Percentiles rank a stretch among this genome's conserved stretches.
Evolutionary conservation across 30 jellyfish, hydroid and myxozoan genomes (phyloP).

Genomic region (Aurelia aurita): DNA sequence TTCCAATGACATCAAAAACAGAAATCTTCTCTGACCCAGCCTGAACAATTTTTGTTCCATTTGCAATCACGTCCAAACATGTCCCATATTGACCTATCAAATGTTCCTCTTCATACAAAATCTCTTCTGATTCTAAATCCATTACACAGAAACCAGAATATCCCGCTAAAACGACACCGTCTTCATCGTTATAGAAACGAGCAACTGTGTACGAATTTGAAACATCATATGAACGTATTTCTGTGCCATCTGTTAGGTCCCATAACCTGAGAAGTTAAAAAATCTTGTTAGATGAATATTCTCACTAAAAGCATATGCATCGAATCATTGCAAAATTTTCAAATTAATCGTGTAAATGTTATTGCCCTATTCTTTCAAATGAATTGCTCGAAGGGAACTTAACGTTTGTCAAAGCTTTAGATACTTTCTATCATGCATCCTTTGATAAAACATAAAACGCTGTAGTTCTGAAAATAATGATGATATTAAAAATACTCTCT

Average conservation of each 20-base stretch:
- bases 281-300: no score
- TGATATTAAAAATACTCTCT: no score
- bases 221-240: slow-evolving; percentile 54
- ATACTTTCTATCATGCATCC: no score
- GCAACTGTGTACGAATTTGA: slow-evolving; percentile 12
- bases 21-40: slow-evolving; percentile 60
- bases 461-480: no score
- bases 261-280: slow-evolving; percentile 59
- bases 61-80: slow-evolving; percentile 45
- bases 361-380: no score
- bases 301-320: no score
- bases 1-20: slow-evolving; percentile 58
- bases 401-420: no score
- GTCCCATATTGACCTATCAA: slow-evolving; percentile 71
- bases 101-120: slow-evolving; percentile 40
- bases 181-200: slow-evolving; percentile 39
- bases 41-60: slow-evolving; percentile 58
- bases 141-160: slow-evolving; percentile 46
- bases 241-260: slow-evolving; percentile 76
- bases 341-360: no score
- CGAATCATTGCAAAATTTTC: no score
- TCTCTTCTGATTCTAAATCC: slow-evolving; percentile 83
- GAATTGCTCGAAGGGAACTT: no score
- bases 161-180: slow-evolving; percentile 60
- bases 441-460: no score